Evolutionary conservation across 1,140 invertebrate species (phyloP).

Genomic region (Olivierus martensii): DNA sequence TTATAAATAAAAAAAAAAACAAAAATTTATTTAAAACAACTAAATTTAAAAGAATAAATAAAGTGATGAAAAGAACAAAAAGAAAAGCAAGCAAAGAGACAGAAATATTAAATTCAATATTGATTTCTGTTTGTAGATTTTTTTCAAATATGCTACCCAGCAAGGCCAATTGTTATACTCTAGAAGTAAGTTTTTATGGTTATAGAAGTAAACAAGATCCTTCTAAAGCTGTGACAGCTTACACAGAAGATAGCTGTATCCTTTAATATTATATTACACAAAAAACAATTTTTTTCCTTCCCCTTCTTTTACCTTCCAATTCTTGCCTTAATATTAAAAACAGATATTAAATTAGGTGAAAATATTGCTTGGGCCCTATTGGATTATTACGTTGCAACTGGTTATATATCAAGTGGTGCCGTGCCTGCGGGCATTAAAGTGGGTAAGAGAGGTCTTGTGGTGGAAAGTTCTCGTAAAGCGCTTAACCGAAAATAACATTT

Average conservation of each 20-base stretch:
- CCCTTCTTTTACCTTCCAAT: neutral
- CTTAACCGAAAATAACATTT: too few species aligned
- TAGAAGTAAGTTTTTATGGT: slow-evolving; percentile 75
- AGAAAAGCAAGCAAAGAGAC: too few species aligned
- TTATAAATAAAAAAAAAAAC: too few species aligned
- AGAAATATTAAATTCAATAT: too few species aligned
- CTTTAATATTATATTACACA: slow-evolving; percentile 35
- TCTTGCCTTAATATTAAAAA: slow-evolving; percentile 5
- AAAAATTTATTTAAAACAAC: too few species aligned
- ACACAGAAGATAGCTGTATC: slow-evolving; percentile 86
- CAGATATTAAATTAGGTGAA: slow-evolving; percentile 52
- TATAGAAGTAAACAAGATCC: slow-evolving; percentile 47
- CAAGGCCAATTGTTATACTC: slow-evolving; percentile 65
- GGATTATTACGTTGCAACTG: slow-evolving; percentile 62
- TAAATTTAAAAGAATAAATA: too few species aligned
- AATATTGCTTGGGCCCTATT: slow-evolving; percentile 58
- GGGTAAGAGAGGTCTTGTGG: neutral
- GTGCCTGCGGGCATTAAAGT: neutral
- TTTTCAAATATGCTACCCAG: slow-evolving; percentile 47
- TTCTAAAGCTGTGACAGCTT: slow-evolving; percentile 47
- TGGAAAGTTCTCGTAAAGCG: too few species aligned
- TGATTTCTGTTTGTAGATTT: slow-evolving; percentile 31
- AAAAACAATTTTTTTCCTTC: slow-evolving; percentile 1
- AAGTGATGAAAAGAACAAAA: too few species aligned
- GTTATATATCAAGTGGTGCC: slow-evolving; percentile 45